phyloP scores from a whole-genome alignment of 2,797 vertebrate genomes.

The Sebastes matsubarae region DNA sequence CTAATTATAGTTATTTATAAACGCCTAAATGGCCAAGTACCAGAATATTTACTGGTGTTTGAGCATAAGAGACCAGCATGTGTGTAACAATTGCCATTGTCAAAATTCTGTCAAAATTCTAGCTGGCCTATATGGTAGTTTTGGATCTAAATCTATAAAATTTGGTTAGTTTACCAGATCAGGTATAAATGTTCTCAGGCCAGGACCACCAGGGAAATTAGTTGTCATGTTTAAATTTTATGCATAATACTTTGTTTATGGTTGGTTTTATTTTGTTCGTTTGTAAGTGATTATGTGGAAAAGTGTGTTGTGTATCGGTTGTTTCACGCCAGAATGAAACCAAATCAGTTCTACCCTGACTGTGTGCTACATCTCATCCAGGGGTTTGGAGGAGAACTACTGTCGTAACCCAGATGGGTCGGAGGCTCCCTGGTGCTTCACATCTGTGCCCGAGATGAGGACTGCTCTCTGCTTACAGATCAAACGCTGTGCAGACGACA shows the following conservation, averaged over 20 bases:
- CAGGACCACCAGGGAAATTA: neutral
- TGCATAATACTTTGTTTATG: neutral
- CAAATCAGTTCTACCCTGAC: neutral
- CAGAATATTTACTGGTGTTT: neutral
- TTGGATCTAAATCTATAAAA: neutral
- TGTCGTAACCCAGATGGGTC: constrained; percentile 96
- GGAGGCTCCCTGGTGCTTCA: constrained; percentile 98
- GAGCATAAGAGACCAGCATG: neutral
- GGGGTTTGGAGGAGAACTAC: constrained; percentile 94
- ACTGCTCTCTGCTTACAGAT: constrained; percentile 95
- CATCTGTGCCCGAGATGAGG: constrained; percentile 83
- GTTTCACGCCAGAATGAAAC: neutral
- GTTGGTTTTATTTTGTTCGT: neutral
- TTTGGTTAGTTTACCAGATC: neutral
- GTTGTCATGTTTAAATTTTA: neutral
- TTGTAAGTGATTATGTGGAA: neutral
- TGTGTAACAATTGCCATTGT: neutral
- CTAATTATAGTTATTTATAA: neutral
- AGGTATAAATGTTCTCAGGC: neutral
- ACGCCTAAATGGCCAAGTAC: neutral
- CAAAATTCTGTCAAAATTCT: neutral
- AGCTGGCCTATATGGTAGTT: neutral
- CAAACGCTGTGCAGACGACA: constrained; percentile 90
- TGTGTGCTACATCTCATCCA: constrained; percentile 55
- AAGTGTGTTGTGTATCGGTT: neutral